Conservation (phyloP, 2,113 vertebrate species). For the Oryzias woworae region DNA sequence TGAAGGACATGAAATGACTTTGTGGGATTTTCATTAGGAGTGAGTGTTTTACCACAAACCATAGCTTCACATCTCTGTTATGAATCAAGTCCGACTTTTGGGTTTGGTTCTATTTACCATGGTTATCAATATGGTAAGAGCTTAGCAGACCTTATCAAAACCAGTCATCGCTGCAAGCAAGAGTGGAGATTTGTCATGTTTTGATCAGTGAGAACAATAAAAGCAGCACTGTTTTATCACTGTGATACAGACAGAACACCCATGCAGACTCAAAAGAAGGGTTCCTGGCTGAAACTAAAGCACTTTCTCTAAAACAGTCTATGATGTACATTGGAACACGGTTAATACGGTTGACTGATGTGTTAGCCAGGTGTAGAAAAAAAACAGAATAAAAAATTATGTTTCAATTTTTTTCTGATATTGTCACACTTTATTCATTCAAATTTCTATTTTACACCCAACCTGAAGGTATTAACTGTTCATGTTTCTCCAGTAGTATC, state of each 20-base stretch:
- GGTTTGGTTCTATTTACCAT: constrained; percentile 30
- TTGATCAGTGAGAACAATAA: constrained; percentile 17
- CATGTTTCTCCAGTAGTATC: too few relatives aligned
- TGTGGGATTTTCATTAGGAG: too few relatives aligned
- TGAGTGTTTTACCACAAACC: too few relatives aligned
- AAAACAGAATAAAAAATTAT: too few relatives aligned
- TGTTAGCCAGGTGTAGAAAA: too few relatives aligned
- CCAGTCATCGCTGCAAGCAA: constrained; percentile 33
- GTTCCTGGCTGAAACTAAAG: not conserved
- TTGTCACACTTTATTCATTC: too few relatives aligned
- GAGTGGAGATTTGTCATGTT: constrained; percentile 19
- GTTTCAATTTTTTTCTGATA: too few relatives aligned
- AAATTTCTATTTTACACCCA: too few relatives aligned
- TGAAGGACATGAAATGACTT: constrained; percentile 9
- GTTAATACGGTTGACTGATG: not conserved
- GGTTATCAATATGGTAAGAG: constrained; percentile 49
- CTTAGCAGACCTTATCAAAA: constrained; percentile 38
- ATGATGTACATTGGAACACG: not conserved
- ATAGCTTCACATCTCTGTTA: too few relatives aligned
- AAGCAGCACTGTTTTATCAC: constrained; percentile 14
- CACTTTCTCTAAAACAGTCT: not conserved
- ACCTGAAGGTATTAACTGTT: too few relatives aligned
- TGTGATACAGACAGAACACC: not conserved
- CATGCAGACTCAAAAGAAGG: not conserved
- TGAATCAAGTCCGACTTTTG: too few relatives aligned